Evolutionary conservation across 2,113 vertebrate genomes (phyloP).

Genomic region (Pollachius pollachius): DNA sequence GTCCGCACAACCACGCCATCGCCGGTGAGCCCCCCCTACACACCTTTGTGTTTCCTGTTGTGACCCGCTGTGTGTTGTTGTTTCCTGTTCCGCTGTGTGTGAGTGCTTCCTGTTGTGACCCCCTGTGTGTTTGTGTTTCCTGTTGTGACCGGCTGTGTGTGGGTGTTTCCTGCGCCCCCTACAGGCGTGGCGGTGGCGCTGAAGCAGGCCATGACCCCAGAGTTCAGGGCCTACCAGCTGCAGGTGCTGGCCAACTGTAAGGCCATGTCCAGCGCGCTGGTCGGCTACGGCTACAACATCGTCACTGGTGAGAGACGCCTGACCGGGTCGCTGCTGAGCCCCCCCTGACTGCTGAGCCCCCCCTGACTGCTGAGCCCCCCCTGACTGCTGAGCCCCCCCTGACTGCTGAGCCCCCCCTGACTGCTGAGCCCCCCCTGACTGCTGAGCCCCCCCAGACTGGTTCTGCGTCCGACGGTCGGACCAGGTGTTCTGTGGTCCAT

Average conservation of each 20-base stretch:
- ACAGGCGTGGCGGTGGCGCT: constrained; percentile 90
- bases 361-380: no score
- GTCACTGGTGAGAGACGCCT: constrained; percentile 80
- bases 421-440: no score
- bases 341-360: no score
- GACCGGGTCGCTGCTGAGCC: no score
- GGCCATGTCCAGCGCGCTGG: constrained; percentile 69
- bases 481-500: no score
- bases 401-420: no score
- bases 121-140: no score
- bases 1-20: constrained; percentile 96
- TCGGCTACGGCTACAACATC: constrained; percentile 83
- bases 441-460: no score
- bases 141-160: not conserved
- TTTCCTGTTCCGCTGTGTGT: not conserved
- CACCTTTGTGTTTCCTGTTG: not conserved
- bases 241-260: constrained; percentile 90
- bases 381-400: no score
- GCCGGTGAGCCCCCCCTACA: constrained; percentile 74
- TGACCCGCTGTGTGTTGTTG: not conserved
- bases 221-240: constrained; percentile 88
- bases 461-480: no score
- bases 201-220: constrained; percentile 86
- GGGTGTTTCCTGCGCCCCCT: constrained; percentile 1
- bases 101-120: not conserved